Percentiles rank a stretch among this genome's conserved stretches.
These are phyloP conservation scores for Megalopta genalis DNA, from an alignment of 1,140 invertebrate species.

Conservation along the genomic window DNA sequence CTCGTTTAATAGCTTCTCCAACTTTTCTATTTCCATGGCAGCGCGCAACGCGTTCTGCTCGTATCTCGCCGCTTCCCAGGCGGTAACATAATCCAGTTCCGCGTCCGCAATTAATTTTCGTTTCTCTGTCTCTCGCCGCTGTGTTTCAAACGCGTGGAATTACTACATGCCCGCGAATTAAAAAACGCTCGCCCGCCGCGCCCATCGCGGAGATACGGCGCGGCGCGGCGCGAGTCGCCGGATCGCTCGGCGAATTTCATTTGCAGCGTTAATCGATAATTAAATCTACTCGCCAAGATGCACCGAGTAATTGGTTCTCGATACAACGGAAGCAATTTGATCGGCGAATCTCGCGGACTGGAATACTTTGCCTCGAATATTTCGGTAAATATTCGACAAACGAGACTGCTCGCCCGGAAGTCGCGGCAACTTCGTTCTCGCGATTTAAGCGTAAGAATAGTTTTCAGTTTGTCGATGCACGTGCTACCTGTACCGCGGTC, in stretches of 20 bases:
- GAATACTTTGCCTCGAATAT: too few species aligned
- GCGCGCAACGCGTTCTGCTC: constrained; percentile 68
- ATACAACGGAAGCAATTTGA: too few species aligned
- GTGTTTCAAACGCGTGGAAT: not conserved
- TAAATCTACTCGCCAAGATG: too few species aligned
- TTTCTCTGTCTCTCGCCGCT: constrained; percentile 68
- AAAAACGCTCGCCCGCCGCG: not conserved
- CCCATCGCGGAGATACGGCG: too few species aligned
- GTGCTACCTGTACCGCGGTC: constrained; percentile 54
- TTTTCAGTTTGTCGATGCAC: too few species aligned
- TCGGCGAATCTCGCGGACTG: too few species aligned
- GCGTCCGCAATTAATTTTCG: constrained; percentile 65
- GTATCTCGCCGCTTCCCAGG: constrained; percentile 70
- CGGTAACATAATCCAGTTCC: constrained; percentile 68
- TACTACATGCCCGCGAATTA: not conserved
- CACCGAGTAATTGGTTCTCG: too few species aligned
- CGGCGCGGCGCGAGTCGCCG: not conserved
- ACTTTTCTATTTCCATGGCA: constrained; percentile 58
- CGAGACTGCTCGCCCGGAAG: too few species aligned
- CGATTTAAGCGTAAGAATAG: too few species aligned
- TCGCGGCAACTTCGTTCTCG: too few species aligned
- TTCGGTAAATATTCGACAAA: too few species aligned
- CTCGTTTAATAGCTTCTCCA: constrained; percentile 60
- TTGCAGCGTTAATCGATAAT: not conserved
- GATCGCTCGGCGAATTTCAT: not conserved